Conservation (phyloP, 2,797 vertebrate genomes). For the Poeciliopsis paucimaculata region DNA sequence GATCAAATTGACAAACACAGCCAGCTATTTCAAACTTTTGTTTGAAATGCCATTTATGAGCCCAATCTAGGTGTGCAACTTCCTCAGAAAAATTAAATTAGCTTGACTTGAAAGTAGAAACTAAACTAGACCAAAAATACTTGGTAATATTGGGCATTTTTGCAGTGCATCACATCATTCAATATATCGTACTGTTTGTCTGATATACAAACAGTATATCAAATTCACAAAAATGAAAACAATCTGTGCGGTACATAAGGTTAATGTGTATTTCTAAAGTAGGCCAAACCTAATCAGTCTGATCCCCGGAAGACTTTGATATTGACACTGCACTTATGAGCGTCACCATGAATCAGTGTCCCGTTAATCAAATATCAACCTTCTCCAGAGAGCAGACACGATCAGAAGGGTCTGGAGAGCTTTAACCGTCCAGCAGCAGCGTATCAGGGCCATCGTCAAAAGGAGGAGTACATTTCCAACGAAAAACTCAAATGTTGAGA, state of each 20-base stretch:
- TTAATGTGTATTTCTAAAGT: neutral
- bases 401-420: slow-evolving; percentile 20
- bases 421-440: slow-evolving; percentile 22
- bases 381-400: slow-evolving; percentile 49
- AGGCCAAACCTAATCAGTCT: slow-evolving; percentile 29
- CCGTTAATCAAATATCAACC: slow-evolving; percentile 56
- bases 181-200: neutral
- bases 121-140: too few relatives aligned
- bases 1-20: too few relatives aligned
- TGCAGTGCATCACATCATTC: neutral
- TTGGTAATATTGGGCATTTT: too few relatives aligned
- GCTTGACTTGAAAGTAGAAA: neutral
- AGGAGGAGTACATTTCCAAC: too few relatives aligned
- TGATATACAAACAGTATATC: neutral
- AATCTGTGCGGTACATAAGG: neutral
- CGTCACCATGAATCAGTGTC: slow-evolving; percentile 56
- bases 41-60: neutral
- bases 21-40: too few relatives aligned
- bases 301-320: slow-evolving; percentile 36
- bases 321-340: slow-evolving; percentile 31
- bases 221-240: neutral
- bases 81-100: neutral
- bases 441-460: too few relatives aligned
- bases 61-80: neutral
- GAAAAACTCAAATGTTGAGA: too few relatives aligned